Conservation (phyloP, 2,113 vertebrate species). For the Cyanoderma ruficeps region DNA sequence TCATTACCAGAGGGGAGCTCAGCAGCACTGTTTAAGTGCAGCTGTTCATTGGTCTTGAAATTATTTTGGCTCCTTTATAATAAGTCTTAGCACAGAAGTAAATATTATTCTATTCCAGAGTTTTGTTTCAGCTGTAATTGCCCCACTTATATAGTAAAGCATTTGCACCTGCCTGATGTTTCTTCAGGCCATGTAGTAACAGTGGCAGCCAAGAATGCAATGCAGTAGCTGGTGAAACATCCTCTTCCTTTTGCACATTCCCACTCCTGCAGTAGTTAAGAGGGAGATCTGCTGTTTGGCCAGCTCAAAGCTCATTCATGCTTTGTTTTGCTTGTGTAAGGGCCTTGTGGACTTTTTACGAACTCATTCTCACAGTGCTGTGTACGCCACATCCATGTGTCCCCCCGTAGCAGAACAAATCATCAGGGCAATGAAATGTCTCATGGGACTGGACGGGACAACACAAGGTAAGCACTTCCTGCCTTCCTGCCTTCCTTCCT, state of each 20-base stretch:
- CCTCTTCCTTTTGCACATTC: neutral
- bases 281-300: neutral
- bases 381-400: conserved; percentile 87
- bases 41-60: neutral
- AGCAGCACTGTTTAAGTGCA: neutral
- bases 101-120: neutral
- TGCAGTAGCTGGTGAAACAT: neutral
- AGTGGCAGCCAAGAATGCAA: conserved; percentile 12
- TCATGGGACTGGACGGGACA: conserved; percentile 87
- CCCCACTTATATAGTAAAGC: neutral
- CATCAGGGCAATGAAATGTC: conserved; percentile 84
- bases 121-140: neutral
- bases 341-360: conserved; percentile 89
- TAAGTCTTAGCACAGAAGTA: neutral
- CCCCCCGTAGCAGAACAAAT: conserved; percentile 84
- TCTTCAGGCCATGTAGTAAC: neutral
- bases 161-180: conserved; percentile 14
- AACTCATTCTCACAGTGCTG: conserved; percentile 85
- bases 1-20: neutral
- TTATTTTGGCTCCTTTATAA: neutral
- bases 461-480: conserved; percentile 80
- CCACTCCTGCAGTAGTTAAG: neutral
- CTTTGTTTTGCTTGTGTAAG: conserved; percentile 73
- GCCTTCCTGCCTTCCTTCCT: neutral
- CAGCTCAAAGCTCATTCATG: conserved; percentile 27